Percentiles rank a stretch among this genome's conserved stretches.
Evolutionary conservation across 2,888 invertebrate genomes (phyloP).

Genomic region (Cremastobaeus sp.): DNA sequence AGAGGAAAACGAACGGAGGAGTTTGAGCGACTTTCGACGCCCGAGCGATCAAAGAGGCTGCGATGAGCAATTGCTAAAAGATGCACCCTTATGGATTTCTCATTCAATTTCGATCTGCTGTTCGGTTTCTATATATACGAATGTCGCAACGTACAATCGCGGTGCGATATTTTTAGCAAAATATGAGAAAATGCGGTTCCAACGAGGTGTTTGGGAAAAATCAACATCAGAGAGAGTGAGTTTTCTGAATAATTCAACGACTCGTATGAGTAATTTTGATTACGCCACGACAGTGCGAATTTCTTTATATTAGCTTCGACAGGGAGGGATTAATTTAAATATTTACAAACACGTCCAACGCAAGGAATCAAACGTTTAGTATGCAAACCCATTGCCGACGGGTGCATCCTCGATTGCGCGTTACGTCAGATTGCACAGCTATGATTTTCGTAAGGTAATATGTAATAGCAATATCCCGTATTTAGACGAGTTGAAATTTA

Average conservation of each 20-base stretch:
- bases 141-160: conserved; percentile 64
- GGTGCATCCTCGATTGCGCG: conserved; percentile 66
- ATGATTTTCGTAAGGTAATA: conserved; percentile 64
- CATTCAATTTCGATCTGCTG: conserved; percentile 76
- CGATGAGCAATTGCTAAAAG: conserved; percentile 72
- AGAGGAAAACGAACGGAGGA: conserved; percentile 49
- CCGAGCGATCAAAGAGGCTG: conserved; percentile 74
- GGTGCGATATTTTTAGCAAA: too few species aligned
- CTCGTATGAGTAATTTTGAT: too few species aligned
- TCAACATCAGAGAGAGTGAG: too few species aligned
- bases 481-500: conserved; percentile 52
- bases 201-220: too few species aligned
- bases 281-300: too few species aligned
- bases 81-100: conserved; percentile 76
- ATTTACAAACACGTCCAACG: conserved; percentile 49
- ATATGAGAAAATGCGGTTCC: too few species aligned
- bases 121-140: conserved; percentile 71
- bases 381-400: conserved; percentile 66
- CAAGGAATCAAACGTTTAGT: conserved; percentile 65
- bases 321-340: conserved; percentile 53
- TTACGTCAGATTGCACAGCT: conserved; percentile 64
- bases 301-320: too few species aligned
- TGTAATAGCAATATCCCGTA: conserved; percentile 57
- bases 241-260: too few species aligned
- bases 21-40: conserved; percentile 74